Evolutionary conservation across 2,797 vertebrate genomes (phyloP).

Genomic region (Peromyscus aztecus): DNA sequence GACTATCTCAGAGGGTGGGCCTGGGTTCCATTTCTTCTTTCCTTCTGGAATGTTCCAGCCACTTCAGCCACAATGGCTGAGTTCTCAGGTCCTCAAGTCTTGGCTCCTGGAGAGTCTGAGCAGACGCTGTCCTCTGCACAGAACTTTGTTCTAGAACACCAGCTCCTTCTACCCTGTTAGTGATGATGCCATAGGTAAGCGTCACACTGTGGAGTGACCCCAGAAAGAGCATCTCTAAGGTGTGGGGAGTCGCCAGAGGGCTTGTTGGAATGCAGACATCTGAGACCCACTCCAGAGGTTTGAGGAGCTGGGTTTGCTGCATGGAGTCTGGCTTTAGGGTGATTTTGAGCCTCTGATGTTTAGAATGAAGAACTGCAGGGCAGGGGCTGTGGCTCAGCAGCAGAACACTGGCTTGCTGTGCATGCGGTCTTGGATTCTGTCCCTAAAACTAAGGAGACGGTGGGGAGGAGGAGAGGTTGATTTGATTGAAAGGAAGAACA

Average conservation of each 20-base stretch:
- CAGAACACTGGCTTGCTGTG: not conserved
- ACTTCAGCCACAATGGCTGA: not conserved
- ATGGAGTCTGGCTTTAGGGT: not conserved
- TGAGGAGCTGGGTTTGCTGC: not conserved
- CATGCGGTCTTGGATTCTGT: not conserved
- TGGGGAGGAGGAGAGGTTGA: not conserved
- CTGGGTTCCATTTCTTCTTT: not conserved
- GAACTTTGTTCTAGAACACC: not conserved
- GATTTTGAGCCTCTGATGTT: not conserved
- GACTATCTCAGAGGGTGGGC: not conserved
- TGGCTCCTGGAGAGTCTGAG: not conserved
- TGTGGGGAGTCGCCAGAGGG: not conserved
- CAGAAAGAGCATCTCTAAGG: not conserved
- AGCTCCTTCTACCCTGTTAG: not conserved
- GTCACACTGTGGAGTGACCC: not conserved
- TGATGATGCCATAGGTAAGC: not conserved
- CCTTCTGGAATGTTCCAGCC: not conserved
- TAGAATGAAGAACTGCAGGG: not conserved
- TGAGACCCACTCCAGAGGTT: not conserved
- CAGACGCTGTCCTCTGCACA: fast-evolving
- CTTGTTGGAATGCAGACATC: not conserved
- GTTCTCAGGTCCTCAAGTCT: not conserved
- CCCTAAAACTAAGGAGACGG: not conserved
- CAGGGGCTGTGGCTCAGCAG: too few relatives aligned
- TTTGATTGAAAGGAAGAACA: not conserved